Evolutionary conservation across 2,888 invertebrate species (phyloP).

Genomic region (Geotrupes spiniger): DNA sequence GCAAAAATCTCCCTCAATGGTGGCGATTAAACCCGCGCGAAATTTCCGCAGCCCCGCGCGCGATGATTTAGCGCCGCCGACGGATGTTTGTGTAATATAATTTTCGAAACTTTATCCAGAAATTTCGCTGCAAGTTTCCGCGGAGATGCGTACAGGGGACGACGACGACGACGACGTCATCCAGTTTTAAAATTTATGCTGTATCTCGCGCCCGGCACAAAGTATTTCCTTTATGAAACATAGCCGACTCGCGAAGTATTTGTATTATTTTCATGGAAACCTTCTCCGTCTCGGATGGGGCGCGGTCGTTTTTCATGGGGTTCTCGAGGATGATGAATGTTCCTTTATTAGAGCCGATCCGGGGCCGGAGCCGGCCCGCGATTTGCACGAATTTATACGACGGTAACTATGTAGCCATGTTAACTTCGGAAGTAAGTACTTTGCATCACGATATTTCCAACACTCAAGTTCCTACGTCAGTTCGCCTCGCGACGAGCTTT

Average conservation of each 20-base stretch:
- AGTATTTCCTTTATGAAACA: constrained; percentile 31
- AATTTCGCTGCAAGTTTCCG: constrained; percentile 7
- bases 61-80: constrained; percentile 17
- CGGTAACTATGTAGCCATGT: constrained; percentile 19
- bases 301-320: constrained; percentile 28
- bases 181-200: constrained; percentile 15
- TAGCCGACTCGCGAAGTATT: constrained; percentile 27
- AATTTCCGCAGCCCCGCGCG: background rate
- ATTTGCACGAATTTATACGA: constrained; percentile 23
- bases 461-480: constrained; percentile 15
- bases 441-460: constrained; percentile 25
- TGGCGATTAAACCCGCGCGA: too few species aligned
- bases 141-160: constrained; percentile 1
- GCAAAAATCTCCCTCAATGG: too few species aligned
- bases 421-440: constrained; percentile 23
- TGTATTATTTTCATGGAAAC: constrained; percentile 27
- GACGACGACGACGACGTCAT: constrained; percentile 1
- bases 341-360: constrained; percentile 29
- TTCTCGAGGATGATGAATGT: constrained; percentile 29
- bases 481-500: background rate
- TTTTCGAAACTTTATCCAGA: constrained; percentile 14
- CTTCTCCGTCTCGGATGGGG: constrained; percentile 25
- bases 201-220: constrained; percentile 12
- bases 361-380: constrained; percentile 15
- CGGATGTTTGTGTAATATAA: constrained; percentile 23